phyloP scores from a whole-genome alignment of 1,140 invertebrate genomes.

The Platorchestia sp. region DNA sequence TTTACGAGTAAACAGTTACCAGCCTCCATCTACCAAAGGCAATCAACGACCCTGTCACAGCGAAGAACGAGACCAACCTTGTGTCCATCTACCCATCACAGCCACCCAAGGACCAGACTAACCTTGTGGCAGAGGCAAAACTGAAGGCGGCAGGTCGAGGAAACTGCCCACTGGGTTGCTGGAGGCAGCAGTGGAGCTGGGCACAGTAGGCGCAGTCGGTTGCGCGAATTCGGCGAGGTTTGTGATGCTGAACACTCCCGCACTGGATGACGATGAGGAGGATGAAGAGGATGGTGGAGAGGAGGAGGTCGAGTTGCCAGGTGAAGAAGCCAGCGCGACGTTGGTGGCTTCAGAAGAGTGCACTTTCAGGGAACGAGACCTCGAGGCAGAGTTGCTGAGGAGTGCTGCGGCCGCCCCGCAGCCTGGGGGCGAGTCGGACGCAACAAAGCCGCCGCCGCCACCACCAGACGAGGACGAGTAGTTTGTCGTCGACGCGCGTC shows the following conservation, averaged over 20 bases:
- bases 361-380: slow-evolving; percentile 20
- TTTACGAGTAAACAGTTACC: neutral
- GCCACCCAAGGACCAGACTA: neutral
- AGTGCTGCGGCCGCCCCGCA: neutral
- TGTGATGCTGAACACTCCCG: slow-evolving; percentile 37
- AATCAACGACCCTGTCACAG: neutral
- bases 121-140: slow-evolving; percentile 50
- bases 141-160: slow-evolving; percentile 29
- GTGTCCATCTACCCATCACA: too few species aligned
- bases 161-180: slow-evolving; percentile 35
- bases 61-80: neutral
- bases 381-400: neutral
- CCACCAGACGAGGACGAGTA: neutral
- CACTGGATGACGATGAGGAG: slow-evolving; percentile 33
- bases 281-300: slow-evolving; percentile 41
- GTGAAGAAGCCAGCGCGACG: slow-evolving; percentile 55
- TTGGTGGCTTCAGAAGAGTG: slow-evolving; percentile 39
- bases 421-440: neutral
- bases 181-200: slow-evolving; percentile 1
- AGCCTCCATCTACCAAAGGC: neutral
- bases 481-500: neutral
- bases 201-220: neutral
- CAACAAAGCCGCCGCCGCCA: neutral
- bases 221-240: slow-evolving; percentile 34
- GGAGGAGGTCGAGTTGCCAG: slow-evolving; percentile 44